A percentile compares a stretch with the other conserved stretches of the same genome.
Evolutionary conservation across 2,797 vertebrate species (phyloP).

Genomic region (Chaetodon trifasciatus): DNA sequence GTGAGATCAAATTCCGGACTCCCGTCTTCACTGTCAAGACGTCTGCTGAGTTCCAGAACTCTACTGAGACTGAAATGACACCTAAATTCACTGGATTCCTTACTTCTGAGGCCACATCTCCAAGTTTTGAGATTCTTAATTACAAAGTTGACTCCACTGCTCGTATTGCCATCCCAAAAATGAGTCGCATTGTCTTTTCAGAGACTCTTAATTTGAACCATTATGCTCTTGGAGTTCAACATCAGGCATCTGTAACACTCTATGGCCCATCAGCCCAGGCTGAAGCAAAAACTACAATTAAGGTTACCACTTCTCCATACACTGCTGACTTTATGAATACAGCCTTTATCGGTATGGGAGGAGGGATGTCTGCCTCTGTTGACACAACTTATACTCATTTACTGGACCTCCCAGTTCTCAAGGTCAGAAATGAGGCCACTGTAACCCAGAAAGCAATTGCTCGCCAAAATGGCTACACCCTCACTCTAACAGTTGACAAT

Average conservation of each 20-base stretch:
- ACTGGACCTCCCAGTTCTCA: conserved; percentile 81
- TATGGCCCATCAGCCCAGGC: conserved; percentile 84
- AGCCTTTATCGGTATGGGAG: conserved; percentile 84
- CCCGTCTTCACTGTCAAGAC: conserved; percentile 89
- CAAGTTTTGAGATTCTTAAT: conserved; percentile 84
- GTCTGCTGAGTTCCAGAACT: conserved; percentile 87
- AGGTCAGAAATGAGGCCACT: conserved; percentile 83
- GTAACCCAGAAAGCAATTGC: conserved; percentile 83
- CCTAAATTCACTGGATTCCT: conserved; percentile 88
- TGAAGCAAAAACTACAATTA: conserved; percentile 86
- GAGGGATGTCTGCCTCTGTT: conserved; percentile 86
- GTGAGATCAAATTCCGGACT: conserved; percentile 87
- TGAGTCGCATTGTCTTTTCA: conserved; percentile 85
- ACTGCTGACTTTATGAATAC: conserved; percentile 84
- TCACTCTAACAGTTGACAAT: conserved; percentile 81
- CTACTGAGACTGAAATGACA: conserved; percentile 80
- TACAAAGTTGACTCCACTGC: conserved; percentile 88
- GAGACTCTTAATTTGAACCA: conserved; percentile 89
- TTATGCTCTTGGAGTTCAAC: conserved; percentile 84
- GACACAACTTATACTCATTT: conserved; percentile 88
- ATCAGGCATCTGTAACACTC: conserved; percentile 86
- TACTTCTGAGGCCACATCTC: conserved; percentile 84
- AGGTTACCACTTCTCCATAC: conserved; percentile 83
- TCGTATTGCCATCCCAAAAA: conserved; percentile 86
- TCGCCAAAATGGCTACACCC: conserved; percentile 76